Conservation (phyloP, 2,797 vertebrate species). For the Takifugu ocellatus region DNA sequence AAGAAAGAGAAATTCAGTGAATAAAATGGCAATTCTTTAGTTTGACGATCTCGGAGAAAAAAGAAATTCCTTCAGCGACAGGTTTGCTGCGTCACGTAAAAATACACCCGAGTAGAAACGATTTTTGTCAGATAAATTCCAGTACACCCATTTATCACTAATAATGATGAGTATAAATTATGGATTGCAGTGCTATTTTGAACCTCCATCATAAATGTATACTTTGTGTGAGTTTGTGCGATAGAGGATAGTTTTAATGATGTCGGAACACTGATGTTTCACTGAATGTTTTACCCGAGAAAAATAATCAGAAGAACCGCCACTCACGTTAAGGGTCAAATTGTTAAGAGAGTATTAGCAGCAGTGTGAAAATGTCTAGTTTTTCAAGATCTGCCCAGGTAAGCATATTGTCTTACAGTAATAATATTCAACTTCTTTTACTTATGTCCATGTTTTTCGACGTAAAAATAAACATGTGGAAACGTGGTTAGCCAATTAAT, state of each 20-base stretch:
- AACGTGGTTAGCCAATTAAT: neutral
- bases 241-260: accelerated
- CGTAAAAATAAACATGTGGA: neutral
- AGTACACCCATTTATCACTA: too few relatives aligned
- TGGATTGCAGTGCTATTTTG: neutral
- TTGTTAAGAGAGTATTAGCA: conserved; percentile 29
- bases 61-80: neutral
- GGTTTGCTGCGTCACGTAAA: conserved; percentile 22
- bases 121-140: neutral
- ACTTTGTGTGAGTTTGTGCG: accelerated
- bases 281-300: conserved; percentile 32
- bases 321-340: conserved; percentile 61
- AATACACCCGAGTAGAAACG: conserved; percentile 55
- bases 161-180: neutral
- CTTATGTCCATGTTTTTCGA: neutral
- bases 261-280: neutral
- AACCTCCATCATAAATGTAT: neutral
- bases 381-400: conserved; percentile 82
- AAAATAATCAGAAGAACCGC: neutral
- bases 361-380: conserved; percentile 70
- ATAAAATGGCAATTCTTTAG: too few relatives aligned
- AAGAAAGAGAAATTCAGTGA: too few relatives aligned
- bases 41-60: too few relatives aligned
- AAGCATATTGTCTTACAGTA: neutral
- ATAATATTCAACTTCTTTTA: neutral